Evolutionary conservation across 2,113 vertebrate species (phyloP), one percentile per base, ranked within the genome.

Genomic region (Bucco capensis): DNA sequence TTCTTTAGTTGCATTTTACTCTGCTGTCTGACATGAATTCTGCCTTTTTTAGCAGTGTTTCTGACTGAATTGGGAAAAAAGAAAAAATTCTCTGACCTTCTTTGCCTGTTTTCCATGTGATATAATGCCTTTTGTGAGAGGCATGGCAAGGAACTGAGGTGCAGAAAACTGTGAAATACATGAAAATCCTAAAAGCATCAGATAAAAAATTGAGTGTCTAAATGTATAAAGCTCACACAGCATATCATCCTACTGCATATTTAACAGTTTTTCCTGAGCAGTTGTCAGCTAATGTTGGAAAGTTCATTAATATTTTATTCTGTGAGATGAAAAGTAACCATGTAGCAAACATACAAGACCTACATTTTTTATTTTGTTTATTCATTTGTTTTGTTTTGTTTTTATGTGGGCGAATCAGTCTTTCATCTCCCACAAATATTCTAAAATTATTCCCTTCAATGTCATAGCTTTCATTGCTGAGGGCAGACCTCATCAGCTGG

Each of bases 161-260:
- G 78, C 88, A 89, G 74, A 89, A 92, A 95, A 78, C 92, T 94
- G 78, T 89, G 92, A 96, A 96, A 91, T 91, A 93, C 82, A 92
- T 90, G 73, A 82, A 91, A 95, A 95, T 82, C 79, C 87, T 83
- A 31, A 95, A 93, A 86, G 61, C 75, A 54, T 54, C 25, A 40
- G 88, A 79, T 74, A 50, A 62, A 93, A 96, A 90, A 83, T 72
- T 69, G 69, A 90, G 57, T 92, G 49, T 72, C 44, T 93, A 37
- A 87, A 47, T 94, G 84, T 90, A 67, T 83, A 83, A 93, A 94
- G 79, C 33, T 88, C 92, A 31, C 35, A 31, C 57, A 89, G 93
- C 21, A 47, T 88, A 86, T 94, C 62, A 72, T 86, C 91, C 49
- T 90, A 23, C 76, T 95, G 86, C 75, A 89, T 66, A 92, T 90